These are phyloP conservation scores for Acanthacorydalis orientalis DNA, from an alignment of 2,888 invertebrate genomes.

Conservation along the genomic window DNA sequence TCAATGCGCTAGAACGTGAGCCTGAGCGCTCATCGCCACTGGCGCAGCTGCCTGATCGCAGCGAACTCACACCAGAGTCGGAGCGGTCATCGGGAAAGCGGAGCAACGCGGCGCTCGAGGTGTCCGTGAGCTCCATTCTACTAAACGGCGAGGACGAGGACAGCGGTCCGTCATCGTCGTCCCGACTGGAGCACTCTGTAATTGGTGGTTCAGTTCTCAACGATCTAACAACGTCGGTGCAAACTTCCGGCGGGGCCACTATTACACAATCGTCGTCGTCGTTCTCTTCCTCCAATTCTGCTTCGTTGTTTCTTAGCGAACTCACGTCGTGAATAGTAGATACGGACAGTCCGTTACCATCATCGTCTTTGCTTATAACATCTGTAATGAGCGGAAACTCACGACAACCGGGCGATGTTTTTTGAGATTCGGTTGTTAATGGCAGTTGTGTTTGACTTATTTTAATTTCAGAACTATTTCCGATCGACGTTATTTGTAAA, in stretches of 20 bases:
- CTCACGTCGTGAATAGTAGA: neutral
- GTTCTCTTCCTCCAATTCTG: conserved; percentile 13
- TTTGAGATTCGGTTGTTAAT: conserved; percentile 8
- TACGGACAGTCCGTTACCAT: neutral
- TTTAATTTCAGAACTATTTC: neutral
- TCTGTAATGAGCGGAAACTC: neutral
- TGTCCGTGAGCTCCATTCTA: conserved; percentile 25
- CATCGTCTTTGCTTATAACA: neutral
- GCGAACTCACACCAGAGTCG: conserved; percentile 59
- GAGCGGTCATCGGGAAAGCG: conserved; percentile 26
- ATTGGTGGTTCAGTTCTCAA: conserved; percentile 8
- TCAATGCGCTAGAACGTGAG: conserved; percentile 56
- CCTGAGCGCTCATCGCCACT: conserved; percentile 60
- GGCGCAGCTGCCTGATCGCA: conserved; percentile 44
- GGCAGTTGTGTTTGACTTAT: conserved; percentile 9
- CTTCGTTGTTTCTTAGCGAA: conserved; percentile 5
- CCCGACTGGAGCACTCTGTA: conserved; percentile 21
- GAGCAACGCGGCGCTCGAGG: conserved; percentile 14
- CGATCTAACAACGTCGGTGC: conserved; percentile 5
- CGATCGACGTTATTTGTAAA: conserved; percentile 14
- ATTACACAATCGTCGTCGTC: conserved; percentile 48
- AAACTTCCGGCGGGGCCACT: conserved; percentile 31
- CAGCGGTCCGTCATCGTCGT: conserved; percentile 28
- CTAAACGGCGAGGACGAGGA: conserved; percentile 22
- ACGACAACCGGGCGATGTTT: neutral